Conservation (phyloP, 1,140 invertebrate genomes). For the Phymorhynchus buccinoides region DNA sequence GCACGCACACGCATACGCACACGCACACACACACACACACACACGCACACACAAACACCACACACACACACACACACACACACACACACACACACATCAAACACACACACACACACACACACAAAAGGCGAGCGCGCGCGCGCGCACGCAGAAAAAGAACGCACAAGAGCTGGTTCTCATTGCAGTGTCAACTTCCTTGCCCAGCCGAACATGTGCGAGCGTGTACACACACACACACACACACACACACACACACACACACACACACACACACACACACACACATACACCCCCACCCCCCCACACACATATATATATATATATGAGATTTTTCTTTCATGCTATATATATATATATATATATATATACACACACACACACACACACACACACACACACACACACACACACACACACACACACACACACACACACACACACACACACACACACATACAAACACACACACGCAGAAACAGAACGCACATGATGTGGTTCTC, state of each 20-base stretch:
- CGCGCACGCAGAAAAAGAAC: too few species aligned
- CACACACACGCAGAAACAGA: neutral
- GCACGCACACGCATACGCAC: neutral
- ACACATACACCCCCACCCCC: too few species aligned
- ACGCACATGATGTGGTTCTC: too few species aligned
- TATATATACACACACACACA: neutral
- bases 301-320: too few species aligned
- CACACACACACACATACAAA: neutral
- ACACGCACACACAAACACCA: neutral
- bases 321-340: too few species aligned
- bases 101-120: too few species aligned
- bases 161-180: too few species aligned
- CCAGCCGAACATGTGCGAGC: neutral
- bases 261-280: slow-evolving; percentile 27
- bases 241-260: neutral
- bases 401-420: neutral
- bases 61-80: too few species aligned
- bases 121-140: too few species aligned
- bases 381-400: slow-evolving; percentile 1
- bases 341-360: too few species aligned
- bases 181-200: too few species aligned
- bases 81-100: too few species aligned
- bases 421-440: neutral
- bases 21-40: neutral
- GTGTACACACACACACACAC: neutral